Conservation (phyloP, 1,140 invertebrate genomes). For the Euwallacea fornicatus region DNA sequence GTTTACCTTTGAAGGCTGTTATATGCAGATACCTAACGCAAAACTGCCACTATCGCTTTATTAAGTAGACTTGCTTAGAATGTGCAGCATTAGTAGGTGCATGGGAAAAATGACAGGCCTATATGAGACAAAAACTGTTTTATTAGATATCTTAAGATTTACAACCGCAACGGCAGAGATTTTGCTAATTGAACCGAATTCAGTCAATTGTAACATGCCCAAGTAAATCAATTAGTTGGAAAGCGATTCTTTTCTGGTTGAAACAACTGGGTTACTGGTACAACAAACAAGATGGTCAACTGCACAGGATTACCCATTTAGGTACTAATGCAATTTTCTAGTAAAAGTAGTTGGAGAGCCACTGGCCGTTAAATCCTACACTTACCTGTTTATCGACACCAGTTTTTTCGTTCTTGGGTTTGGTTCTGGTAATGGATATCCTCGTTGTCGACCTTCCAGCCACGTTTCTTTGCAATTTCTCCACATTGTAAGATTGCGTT, state of each 20-base stretch:
- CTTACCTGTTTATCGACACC: conserved; percentile 10
- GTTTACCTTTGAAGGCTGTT: conserved; percentile 23
- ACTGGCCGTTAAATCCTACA: background rate
- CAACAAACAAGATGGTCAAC: background rate
- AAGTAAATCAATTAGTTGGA: conserved; percentile 1
- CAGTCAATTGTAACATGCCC: too few relatives aligned
- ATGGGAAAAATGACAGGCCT: too few relatives aligned
- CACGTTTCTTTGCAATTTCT: conserved; percentile 69
- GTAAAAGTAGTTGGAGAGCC: background rate
- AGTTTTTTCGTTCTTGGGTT: conserved; percentile 36
- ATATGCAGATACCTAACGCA: background rate
- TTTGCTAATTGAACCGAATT: too few relatives aligned
- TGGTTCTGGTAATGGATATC: conserved; percentile 50
- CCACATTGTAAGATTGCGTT: conserved; percentile 70
- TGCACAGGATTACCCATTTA: background rate
- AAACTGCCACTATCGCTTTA: background rate
- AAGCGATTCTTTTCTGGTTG: conserved; percentile 1
- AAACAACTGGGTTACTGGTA: conserved; percentile 2
- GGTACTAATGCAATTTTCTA: conserved; percentile 1
- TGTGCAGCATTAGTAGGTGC: too few relatives aligned
- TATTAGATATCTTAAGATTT: too few relatives aligned
- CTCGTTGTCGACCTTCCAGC: conserved; percentile 56
- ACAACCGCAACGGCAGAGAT: too few relatives aligned
- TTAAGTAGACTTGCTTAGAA: too few relatives aligned
- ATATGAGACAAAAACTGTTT: too few relatives aligned